Evolutionary conservation across 2,888 invertebrate species (phyloP).

Genomic region (Ctena decussata): DNA sequence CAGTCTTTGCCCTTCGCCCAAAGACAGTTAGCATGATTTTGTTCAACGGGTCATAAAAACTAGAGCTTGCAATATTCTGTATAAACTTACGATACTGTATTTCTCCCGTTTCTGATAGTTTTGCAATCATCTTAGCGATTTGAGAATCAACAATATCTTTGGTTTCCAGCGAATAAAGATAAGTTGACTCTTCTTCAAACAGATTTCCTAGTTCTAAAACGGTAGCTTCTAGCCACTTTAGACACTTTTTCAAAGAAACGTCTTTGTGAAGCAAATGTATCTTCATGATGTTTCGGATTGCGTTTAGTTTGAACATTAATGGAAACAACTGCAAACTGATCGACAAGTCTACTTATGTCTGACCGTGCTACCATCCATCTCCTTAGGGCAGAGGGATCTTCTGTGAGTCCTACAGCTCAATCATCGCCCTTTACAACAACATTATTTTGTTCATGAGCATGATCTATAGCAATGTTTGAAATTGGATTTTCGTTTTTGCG

Average conservation of each 20-base stretch:
- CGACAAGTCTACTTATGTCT: neutral
- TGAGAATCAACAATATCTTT: neutral
- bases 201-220: neutral
- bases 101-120: neutral
- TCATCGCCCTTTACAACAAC: slow-evolving; percentile 71
- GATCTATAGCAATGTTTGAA: slow-evolving; percentile 67
- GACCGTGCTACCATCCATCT: neutral
- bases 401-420: neutral
- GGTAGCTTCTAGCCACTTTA: neutral
- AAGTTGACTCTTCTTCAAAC: neutral
- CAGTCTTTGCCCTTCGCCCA: neutral
- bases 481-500: slow-evolving; percentile 59
- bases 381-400: neutral
- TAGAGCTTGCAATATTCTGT: neutral
- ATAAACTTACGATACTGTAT: neutral
- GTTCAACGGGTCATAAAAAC: neutral
- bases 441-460: slow-evolving; percentile 74
- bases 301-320: neutral
- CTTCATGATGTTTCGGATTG: neutral
- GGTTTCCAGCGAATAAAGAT: neutral
- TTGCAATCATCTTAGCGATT: neutral
- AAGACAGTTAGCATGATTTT: neutral
- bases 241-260: neutral
- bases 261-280: neutral
- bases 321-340: neutral